A percentile compares a stretch with the other conserved stretches of the same genome.
These are phyloP conservation scores for Caenorhabditis briggsae DNA, from an alignment of 1,140 invertebrate species.

Conservation along the genomic window DNA sequence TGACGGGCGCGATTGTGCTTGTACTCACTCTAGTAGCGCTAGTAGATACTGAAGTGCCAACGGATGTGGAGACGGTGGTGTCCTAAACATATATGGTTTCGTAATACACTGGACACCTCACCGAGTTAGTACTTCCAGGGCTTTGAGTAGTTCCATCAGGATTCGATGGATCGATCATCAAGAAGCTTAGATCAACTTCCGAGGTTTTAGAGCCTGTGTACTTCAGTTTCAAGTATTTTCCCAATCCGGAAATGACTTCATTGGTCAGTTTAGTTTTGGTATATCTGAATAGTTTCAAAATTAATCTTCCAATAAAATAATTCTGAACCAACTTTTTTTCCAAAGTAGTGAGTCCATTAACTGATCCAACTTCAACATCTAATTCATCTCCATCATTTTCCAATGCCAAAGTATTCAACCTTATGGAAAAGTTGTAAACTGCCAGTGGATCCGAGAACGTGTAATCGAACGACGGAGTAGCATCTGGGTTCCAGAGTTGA, in stretches of 20 bases:
- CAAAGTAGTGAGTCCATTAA: slow-evolving; percentile 6
- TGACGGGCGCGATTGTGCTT: neutral
- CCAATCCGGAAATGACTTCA: neutral
- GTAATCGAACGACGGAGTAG: slow-evolving; percentile 10
- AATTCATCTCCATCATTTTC: slow-evolving; percentile 43
- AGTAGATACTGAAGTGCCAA: neutral
- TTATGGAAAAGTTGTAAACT: slow-evolving; percentile 34
- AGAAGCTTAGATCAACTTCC: slow-evolving; percentile 8
- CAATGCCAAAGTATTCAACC: neutral
- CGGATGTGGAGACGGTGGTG: neutral
- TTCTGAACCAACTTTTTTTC: neutral
- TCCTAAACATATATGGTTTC: neutral
- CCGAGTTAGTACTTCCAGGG: neutral
- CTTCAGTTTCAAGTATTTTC: slow-evolving; percentile 9
- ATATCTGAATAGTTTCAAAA: slow-evolving; percentile 2
- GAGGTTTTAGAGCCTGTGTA: neutral
- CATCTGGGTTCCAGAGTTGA: slow-evolving; percentile 20
- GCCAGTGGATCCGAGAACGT: slow-evolving; percentile 13
- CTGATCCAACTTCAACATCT: slow-evolving; percentile 15
- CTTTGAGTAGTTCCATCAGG: neutral
- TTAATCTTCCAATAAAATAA: neutral
- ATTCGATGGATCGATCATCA: slow-evolving; percentile 27
- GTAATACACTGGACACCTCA: neutral
- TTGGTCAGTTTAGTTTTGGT: neutral
- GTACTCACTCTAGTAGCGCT: neutral